phyloP scores from a whole-genome alignment of 2,797 vertebrate genomes.

The Coendou prehensilis region DNA sequence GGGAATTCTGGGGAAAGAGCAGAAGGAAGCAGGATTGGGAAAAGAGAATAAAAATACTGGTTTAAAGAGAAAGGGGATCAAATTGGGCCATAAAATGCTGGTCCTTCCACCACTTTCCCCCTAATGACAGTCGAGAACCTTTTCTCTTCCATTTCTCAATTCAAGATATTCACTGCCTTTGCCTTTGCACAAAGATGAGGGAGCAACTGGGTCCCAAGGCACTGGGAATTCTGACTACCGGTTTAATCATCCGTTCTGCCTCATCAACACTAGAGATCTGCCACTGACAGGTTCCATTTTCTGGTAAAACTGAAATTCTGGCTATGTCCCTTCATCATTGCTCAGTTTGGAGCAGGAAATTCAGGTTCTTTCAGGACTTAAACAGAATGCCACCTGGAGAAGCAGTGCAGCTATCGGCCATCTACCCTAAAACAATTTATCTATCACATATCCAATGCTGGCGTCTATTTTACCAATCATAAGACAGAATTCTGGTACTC shows the following conservation, averaged over 20 bases:
- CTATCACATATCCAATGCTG: neutral
- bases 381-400: neutral
- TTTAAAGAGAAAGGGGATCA: neutral
- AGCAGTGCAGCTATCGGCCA: neutral
- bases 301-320: neutral
- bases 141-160: neutral
- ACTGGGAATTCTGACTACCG: neutral
- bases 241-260: neutral
- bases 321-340: neutral
- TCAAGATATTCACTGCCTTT: neutral
- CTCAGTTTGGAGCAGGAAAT: neutral
- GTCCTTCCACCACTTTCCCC: neutral
- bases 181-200: neutral
- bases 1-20: slow-evolving; percentile 92
- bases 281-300: neutral
- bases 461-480: slow-evolving; percentile 19
- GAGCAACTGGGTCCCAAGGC: neutral
- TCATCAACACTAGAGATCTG: neutral
- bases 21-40: neutral
- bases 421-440: neutral
- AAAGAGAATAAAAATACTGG: neutral
- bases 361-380: neutral
- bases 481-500: neutral
- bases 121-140: neutral
- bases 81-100: neutral